A percentile compares a stretch with the other conserved stretches of the same genome.
Conservation (phyloP, 2,888 invertebrate genomes). For the Copidosoma aretas region DNA sequence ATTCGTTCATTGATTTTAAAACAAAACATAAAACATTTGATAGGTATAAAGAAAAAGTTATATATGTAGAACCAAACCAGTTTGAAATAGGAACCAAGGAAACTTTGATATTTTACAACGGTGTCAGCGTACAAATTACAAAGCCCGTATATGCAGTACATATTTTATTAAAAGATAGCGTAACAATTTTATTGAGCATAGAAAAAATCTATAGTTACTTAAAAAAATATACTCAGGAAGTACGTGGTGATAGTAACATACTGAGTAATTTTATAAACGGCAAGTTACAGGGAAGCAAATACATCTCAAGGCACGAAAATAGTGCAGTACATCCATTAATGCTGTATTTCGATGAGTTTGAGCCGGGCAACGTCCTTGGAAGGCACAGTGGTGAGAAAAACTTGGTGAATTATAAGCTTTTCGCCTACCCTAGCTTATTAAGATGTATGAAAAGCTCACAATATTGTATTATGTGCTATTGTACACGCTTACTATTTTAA, state of each 20-base stretch:
- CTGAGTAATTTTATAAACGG: conserved; percentile 28
- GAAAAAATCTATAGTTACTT: conserved; percentile 13
- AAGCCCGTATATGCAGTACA: conserved; percentile 30
- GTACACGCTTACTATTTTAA: conserved; percentile 27
- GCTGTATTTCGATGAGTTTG: conserved; percentile 32
- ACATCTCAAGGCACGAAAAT: neutral
- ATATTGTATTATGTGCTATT: conserved; percentile 26
- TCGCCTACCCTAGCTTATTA: conserved; percentile 30
- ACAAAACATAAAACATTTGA: conserved; percentile 30
- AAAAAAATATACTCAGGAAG: conserved; percentile 11
- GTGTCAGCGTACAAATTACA: conserved; percentile 18
- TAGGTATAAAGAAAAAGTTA: conserved; percentile 19
- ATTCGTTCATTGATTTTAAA: conserved; percentile 18
- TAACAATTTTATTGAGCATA: conserved; percentile 4
- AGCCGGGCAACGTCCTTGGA: conserved; percentile 20
- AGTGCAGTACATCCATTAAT: conserved; percentile 16
- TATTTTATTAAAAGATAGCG: conserved; percentile 30
- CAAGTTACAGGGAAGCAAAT: conserved; percentile 30
- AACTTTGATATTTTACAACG: conserved; percentile 8
- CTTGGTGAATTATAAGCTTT: conserved; percentile 29
- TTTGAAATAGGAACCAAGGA: conserved; percentile 32
- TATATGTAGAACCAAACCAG: conserved; percentile 17
- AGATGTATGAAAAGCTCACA: conserved; percentile 8
- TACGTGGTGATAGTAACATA: conserved; percentile 9
- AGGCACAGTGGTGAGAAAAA: conserved; percentile 37